phyloP scores from a whole-genome alignment of 2,113 vertebrate genomes.

The Xiphophorus couchianus region DNA sequence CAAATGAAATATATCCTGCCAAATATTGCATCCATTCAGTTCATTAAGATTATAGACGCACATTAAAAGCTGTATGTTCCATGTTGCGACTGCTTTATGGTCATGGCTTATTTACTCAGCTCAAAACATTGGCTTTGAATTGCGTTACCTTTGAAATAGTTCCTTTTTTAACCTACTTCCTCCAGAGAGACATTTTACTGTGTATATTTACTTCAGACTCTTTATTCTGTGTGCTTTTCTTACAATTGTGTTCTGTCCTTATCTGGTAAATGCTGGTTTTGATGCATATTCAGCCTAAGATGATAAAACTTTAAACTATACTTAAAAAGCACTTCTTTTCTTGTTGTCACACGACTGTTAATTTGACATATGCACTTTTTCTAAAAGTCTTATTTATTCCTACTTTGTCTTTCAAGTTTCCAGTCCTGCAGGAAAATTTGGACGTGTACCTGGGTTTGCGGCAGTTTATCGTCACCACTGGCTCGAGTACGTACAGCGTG shows the following conservation, averaged over 20 bases:
- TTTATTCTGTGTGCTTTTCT: background rate
- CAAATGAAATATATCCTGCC: too few relatives aligned
- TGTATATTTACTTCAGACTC: background rate
- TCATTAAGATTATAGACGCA: background rate
- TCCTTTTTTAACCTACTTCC: background rate
- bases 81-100: too few relatives aligned
- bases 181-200: background rate
- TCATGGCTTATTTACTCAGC: background rate
- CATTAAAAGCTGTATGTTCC: background rate
- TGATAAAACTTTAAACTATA: background rate
- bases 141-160: background rate
- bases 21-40: too few relatives aligned
- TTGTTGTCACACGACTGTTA: background rate
- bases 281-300: background rate
- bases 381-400: background rate
- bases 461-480: slow-evolving; percentile 91
- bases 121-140: background rate
- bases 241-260: background rate
- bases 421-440: slow-evolving; percentile 95
- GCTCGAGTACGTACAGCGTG: slow-evolving; percentile 83
- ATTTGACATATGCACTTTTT: background rate
- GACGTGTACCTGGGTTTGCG: slow-evolving; percentile 96
- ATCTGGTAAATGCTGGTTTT: background rate
- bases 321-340: background rate
- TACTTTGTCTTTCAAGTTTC: slow-evolving; percentile 84